Evolutionary conservation across 2,113 vertebrate species (phyloP).

Genomic region (Phoenicopterus ruber): DNA sequence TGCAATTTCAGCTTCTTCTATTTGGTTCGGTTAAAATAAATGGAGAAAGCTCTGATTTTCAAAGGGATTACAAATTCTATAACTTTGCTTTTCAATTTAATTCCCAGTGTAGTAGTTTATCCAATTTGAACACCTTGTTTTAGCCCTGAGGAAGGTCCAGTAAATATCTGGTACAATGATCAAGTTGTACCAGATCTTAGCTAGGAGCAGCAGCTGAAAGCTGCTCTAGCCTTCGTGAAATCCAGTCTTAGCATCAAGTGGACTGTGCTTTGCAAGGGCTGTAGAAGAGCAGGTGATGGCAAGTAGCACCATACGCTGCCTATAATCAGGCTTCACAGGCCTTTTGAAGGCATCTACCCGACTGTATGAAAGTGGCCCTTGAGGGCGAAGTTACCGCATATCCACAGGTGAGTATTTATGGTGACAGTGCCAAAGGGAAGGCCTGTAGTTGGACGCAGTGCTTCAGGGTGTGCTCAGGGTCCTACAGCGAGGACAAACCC

Average conservation of each 20-base stretch:
- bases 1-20: not conserved
- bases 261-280: not conserved
- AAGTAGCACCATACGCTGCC: not conserved
- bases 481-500: not conserved
- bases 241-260: not conserved
- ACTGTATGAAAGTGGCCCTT: not conserved
- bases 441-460: not conserved
- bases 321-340: rapidly evolving
- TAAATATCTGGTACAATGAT: not conserved
- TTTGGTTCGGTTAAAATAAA: not conserved
- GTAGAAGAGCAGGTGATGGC: not conserved
- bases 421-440: not conserved
- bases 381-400: not conserved
- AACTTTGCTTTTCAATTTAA: not conserved
- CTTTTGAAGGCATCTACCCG: not conserved
- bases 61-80: not conserved
- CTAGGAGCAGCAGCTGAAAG: not conserved
- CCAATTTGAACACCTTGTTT: not conserved
- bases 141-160: not conserved
- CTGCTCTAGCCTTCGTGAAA: not conserved
- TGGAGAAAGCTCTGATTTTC: not conserved
- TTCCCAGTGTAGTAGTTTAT: not conserved
- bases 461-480: not conserved
- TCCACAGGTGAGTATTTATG: not conserved
- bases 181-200: not conserved